Conservation (phyloP, 1,140 invertebrate species). For the Brachionus paranguensis region DNA sequence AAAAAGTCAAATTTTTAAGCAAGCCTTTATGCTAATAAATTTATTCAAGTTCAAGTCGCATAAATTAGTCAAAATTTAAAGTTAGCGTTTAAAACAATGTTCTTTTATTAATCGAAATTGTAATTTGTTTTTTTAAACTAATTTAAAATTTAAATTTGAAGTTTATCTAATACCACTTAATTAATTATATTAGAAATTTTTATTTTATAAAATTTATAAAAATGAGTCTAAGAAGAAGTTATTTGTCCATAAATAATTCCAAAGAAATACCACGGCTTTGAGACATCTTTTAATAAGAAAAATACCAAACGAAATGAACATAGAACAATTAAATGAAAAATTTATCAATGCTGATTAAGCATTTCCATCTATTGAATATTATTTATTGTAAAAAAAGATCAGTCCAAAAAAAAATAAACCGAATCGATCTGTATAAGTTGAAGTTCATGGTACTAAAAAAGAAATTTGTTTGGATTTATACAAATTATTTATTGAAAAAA, state of each 20-base stretch:
- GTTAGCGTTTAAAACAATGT: too few species aligned
- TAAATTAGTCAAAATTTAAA: too few species aligned
- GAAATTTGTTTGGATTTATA: background rate
- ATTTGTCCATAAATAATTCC: background rate
- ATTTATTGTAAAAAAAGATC: background rate
- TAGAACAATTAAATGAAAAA: too few species aligned
- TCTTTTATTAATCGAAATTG: too few species aligned
- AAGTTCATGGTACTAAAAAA: background rate
- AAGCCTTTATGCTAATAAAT: too few species aligned
- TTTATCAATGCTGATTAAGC: background rate
- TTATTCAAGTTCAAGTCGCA: too few species aligned
- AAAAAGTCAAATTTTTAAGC: too few species aligned
- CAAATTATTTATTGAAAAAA: background rate
- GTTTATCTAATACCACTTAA: too few species aligned
- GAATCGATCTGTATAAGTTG: background rate
- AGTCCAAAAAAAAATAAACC: background rate
- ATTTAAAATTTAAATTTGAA: too few species aligned
- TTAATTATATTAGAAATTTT: too few species aligned
- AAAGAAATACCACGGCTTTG: background rate
- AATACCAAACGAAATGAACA: background rate
- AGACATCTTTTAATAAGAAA: background rate
- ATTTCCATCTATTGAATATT: background rate
- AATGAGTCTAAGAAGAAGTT: background rate
- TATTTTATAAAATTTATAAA: too few species aligned
- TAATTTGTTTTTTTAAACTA: too few species aligned